Base-by-base conservation (phyloP, 1,140 invertebrate genomes). In the Procambarus virginalis region DNA sequence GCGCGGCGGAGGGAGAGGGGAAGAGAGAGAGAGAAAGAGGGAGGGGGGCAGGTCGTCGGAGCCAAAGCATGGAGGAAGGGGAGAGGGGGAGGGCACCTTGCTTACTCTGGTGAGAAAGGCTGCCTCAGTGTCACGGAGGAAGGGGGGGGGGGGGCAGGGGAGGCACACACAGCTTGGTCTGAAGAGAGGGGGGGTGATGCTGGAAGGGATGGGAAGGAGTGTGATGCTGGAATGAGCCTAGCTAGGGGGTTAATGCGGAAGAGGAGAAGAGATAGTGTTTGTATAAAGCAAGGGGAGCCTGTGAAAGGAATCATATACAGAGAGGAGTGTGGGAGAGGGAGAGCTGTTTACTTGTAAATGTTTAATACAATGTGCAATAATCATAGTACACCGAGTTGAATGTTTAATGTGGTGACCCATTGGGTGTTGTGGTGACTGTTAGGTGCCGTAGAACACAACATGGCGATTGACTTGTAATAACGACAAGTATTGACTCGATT, bases 91-190 rank as follows among this genome's bases (percentile, higher is more conserved):
- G 34, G 14, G 64, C 68, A 73, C 68, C 68, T 73, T 73, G 68
- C 68, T 73, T 73, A 73, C 68, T 34, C 68, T 34, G n/a, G 68
- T 73, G 68, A 73, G 68, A 34, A n/a, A 73, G 68, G 68, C 14
- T 17, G 68, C 68, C 68, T 73, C 68, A 22, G 10, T 22, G 55
- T 5, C 58, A 64, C 20, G 80, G 9, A 17, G 80, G 45, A 46
- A 22, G n/a, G n/a, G n/a, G 51, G 12, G 51, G 51, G 34, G 1
- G 51, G 6, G 58, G 80, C 2, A 14, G 80, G 64, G 34, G 55
- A 2, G 55, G 55, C 6, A 49, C n/a, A 64, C 10, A 51, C 2
- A 55, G 10, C 55, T 9, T 14, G 77, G 75, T 34, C 34, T 60
- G 49, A 34, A 51, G 46, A n/a, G 58, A 86, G 58, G 17, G 64